These are phyloP conservation scores for Leptinotarsa tumamoca DNA, from an alignment of 2,888 invertebrate species.

Conservation along the genomic window DNA sequence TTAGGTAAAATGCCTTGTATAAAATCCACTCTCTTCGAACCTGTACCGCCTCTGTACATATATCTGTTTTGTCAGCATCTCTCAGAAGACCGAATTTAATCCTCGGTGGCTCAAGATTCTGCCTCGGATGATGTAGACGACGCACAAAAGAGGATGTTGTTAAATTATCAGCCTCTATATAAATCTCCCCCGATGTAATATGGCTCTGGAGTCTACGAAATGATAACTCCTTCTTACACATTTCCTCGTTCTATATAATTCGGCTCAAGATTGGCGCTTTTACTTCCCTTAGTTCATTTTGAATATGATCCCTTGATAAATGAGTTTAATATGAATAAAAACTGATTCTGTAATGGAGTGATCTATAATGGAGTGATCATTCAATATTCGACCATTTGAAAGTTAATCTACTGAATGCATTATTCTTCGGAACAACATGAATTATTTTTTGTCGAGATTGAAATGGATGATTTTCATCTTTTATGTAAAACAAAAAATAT, in stretches of 20 bases:
- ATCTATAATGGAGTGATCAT: too few relatives aligned
- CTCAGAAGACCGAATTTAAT: conserved; percentile 44
- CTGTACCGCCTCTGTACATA: background rate
- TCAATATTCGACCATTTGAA: too few relatives aligned
- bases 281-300: background rate
- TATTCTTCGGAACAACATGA: too few relatives aligned
- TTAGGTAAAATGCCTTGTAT: background rate
- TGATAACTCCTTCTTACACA: conserved; percentile 2
- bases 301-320: background rate
- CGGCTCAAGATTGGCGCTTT: background rate
- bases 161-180: conserved; percentile 53
- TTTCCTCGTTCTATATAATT: background rate
- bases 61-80: conserved; percentile 55
- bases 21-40: background rate
- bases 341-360: too few relatives aligned
- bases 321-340: too few relatives aligned
- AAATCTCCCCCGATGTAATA: conserved; percentile 50
- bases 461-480: too few relatives aligned
- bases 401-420: too few relatives aligned
- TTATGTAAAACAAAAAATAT: too few relatives aligned
- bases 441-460: too few relatives aligned
- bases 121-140: conserved; percentile 48
- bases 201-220: conserved; percentile 41
- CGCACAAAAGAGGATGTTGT: conserved; percentile 53
- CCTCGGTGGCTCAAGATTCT: conserved; percentile 49